Evolutionary conservation across 2,888 invertebrate genomes (phyloP).

Genomic region (Fragum fragum): DNA sequence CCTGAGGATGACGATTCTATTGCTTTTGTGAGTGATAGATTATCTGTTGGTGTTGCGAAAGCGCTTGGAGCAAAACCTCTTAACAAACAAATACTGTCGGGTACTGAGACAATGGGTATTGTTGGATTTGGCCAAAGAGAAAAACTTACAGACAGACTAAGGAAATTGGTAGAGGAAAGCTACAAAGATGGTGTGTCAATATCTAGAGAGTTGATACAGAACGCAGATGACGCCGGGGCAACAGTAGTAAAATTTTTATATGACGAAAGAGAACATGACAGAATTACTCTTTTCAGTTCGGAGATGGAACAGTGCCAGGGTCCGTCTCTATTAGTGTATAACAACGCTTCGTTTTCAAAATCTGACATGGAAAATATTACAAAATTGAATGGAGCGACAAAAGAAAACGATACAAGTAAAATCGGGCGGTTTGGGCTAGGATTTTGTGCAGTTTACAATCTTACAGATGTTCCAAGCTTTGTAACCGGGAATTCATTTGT

Average conservation of each 20-base stretch:
- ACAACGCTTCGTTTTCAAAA: conserved; percentile 81
- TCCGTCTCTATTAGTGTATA: conserved; percentile 84
- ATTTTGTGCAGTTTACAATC: conserved; percentile 84
- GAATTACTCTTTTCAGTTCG: conserved; percentile 72
- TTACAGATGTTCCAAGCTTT: conserved; percentile 85
- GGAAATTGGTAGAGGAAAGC: conserved; percentile 71
- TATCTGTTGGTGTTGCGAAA: conserved; percentile 70
- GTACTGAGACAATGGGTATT: conserved; percentile 63
- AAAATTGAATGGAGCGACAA: conserved; percentile 83
- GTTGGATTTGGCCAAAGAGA: conserved; percentile 79
- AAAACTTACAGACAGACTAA: conserved; percentile 78
- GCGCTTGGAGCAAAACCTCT: conserved; percentile 76
- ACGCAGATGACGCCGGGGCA: conserved; percentile 83
- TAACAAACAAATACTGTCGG: conserved; percentile 68
- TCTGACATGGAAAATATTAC: conserved; percentile 83
- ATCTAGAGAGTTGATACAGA: conserved; percentile 82
- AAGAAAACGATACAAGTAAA: conserved; percentile 77
- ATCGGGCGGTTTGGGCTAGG: conserved; percentile 85
- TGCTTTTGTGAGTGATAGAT: conserved; percentile 41
- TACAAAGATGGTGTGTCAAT: conserved; percentile 83
- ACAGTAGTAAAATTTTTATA: conserved; percentile 77
- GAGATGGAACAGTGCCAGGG: conserved; percentile 83
- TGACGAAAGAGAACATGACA: conserved; percentile 80
- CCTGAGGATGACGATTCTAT: conserved; percentile 35
- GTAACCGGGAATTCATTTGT: conserved; percentile 81